Evolutionary conservation across 2,113 vertebrate genomes (phyloP).

Genomic region (Lota lota): DNA sequence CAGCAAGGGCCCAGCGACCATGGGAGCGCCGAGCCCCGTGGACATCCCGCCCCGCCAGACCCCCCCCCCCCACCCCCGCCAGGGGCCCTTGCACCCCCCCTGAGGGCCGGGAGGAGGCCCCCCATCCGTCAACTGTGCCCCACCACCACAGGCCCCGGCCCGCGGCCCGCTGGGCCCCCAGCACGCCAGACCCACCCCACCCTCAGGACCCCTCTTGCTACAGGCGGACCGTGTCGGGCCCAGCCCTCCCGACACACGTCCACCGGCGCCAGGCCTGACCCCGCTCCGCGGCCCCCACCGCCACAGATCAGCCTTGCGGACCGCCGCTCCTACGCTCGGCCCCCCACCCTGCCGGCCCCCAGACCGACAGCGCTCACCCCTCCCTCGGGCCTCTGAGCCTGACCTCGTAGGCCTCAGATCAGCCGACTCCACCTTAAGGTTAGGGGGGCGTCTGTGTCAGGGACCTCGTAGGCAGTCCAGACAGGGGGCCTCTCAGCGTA

Average conservation of each 20-base stretch:
- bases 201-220: constrained; percentile 88
- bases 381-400: too few relatives aligned
- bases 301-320: too few relatives aligned
- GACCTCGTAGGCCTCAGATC: too few relatives aligned
- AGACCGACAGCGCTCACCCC: too few relatives aligned
- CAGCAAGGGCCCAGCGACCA: not conserved
- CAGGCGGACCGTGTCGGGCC: constrained; percentile 83
- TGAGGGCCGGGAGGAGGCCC: constrained; percentile 80
- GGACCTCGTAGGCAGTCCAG: too few relatives aligned
- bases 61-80: constrained; percentile 52
- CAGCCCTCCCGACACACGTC: constrained; percentile 91
- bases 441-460: too few relatives aligned
- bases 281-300: too few relatives aligned
- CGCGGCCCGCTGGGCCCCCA: constrained; percentile 89
- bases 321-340: too few relatives aligned
- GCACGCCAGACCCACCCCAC: too few relatives aligned
- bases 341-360: too few relatives aligned
- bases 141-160: constrained; percentile 89
- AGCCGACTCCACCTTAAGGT: constrained; percentile 2
- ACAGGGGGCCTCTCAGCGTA: too few relatives aligned
- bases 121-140: constrained; percentile 81
- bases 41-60: constrained; percentile 81
- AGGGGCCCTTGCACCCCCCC: constrained; percentile 44
- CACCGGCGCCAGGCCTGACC: too few relatives aligned
- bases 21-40: constrained; percentile 71